These are phyloP conservation scores for Hydrolagus colliei DNA, from an alignment of 2,797 vertebrate genomes.

Conservation along the genomic window DNA sequence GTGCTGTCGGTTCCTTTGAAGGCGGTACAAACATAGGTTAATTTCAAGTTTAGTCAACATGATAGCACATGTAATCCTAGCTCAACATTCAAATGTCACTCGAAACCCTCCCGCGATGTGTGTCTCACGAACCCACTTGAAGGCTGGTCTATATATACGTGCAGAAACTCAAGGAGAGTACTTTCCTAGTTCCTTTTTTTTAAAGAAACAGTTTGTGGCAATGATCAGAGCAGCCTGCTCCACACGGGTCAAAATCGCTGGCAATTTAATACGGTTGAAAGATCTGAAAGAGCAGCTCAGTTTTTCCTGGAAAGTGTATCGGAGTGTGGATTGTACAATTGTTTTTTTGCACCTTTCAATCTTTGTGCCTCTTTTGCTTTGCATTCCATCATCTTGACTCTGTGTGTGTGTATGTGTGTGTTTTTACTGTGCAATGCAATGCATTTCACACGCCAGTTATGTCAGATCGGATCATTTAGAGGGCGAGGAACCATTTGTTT, in stretches of 20 bases:
- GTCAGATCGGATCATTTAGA: neutral
- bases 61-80: conserved; percentile 24
- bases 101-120: neutral
- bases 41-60: conserved; percentile 24
- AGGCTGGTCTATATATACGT: neutral
- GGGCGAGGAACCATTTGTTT: neutral
- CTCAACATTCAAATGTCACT: conserved; percentile 13
- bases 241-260: neutral
- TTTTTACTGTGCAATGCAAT: neutral
- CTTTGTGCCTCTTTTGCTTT: neutral
- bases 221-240: neutral
- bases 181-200: no score
- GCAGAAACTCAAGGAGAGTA: neutral
- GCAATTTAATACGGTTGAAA: neutral
- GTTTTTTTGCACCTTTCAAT: neutral
- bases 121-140: neutral
- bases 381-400: neutral
- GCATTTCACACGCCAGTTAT: neutral
- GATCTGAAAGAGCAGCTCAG: neutral
- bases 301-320: neutral
- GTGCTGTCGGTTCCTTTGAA: conserved; percentile 17
- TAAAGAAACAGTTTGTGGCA: neutral
- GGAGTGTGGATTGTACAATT: neutral
- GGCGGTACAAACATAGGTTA: neutral
- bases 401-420: neutral